Base-by-base conservation (phyloP, 2,797 vertebrate species). In the Oreortyx pictus region DNA sequence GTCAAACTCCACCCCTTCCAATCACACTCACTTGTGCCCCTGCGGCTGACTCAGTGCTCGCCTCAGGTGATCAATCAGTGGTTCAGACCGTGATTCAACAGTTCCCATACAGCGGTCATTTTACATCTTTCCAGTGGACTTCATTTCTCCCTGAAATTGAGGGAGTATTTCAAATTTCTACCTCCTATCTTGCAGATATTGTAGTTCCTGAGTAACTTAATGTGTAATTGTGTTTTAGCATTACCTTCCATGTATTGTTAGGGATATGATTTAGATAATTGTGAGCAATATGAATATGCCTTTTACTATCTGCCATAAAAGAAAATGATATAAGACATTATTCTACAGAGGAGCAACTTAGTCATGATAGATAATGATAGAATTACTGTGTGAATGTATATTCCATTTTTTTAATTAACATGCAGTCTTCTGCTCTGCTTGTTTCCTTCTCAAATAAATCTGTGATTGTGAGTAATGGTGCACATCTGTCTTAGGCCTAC, bases 221-320 rank as follows among this genome's bases (percentile, higher is more conserved):
- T 59, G 8, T 9, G 1, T 7, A 61, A 13, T 19, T 66, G 1
- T 11, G 9, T 16, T 8, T 49, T 68, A 12, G 57, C 20, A 13
- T 18, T 3, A 29, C 0, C 4, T 81, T 52, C 31, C 15, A 54
- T 0, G 0, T 81, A 19, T 17, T 47, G 0, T 14, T 74, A 46
- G 2, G 8, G 14, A 35, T 67, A 3, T 35, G 31, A 60, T 57
- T 4, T 16, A 77, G 35, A 14, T 25, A 37, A 52, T 5, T 57
- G 4, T 60, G 13, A 70, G 13, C 16, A 72, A 3, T 25, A 2
- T 33, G 41, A 59, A 47, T 43, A 39, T 27, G 7, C 2, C 2
- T 77, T 50, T 15, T 52, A 65, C 3, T 73, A 43, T 84, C 25
- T 5, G 2, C 2, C 5, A 12, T 81, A 72, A 47, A 72, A 46